These are phyloP conservation scores for Drosophila tristis DNA, from an alignment of 1,140 invertebrate species.

Conservation along the genomic window DNA sequence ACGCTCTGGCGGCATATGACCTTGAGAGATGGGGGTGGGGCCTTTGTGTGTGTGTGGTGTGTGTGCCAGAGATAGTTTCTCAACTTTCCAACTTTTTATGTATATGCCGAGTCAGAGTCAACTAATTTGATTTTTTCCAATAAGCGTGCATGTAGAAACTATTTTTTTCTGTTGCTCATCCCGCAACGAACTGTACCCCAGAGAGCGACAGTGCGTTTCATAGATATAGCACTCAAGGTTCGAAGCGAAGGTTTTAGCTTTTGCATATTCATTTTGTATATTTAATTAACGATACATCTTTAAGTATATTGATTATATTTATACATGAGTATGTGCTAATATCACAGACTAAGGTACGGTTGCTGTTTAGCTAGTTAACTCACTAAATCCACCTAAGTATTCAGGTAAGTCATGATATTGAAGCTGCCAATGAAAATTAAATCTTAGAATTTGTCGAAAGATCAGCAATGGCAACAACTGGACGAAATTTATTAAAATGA, in stretches of 20 bases:
- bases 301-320: too few relatives aligned
- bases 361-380: too few relatives aligned
- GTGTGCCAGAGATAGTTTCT: slow-evolving; percentile 33
- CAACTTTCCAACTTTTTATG: slow-evolving; percentile 38
- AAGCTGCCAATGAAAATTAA: too few relatives aligned
- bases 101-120: slow-evolving; percentile 18
- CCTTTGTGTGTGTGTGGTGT: not conserved
- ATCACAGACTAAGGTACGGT: too few relatives aligned
- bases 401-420: too few relatives aligned
- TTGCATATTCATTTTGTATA: not conserved
- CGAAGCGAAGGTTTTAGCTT: not conserved
- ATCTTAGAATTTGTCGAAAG: too few relatives aligned
- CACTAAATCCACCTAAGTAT: too few relatives aligned
- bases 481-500: too few relatives aligned
- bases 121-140: slow-evolving; percentile 55
- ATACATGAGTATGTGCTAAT: too few relatives aligned
- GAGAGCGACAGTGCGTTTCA: slow-evolving; percentile 18
- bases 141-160: slow-evolving; percentile 1
- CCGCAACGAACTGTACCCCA: slow-evolving; percentile 5
- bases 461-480: too few relatives aligned
- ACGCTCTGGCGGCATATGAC: slow-evolving; percentile 39
- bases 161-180: slow-evolving; percentile 9
- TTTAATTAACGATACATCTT: not conserved
- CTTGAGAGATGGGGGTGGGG: slow-evolving; percentile 19
- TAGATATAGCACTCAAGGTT: not conserved